phyloP scores from a whole-genome alignment of 2,113 vertebrate species.

The Anguilla japonica region DNA sequence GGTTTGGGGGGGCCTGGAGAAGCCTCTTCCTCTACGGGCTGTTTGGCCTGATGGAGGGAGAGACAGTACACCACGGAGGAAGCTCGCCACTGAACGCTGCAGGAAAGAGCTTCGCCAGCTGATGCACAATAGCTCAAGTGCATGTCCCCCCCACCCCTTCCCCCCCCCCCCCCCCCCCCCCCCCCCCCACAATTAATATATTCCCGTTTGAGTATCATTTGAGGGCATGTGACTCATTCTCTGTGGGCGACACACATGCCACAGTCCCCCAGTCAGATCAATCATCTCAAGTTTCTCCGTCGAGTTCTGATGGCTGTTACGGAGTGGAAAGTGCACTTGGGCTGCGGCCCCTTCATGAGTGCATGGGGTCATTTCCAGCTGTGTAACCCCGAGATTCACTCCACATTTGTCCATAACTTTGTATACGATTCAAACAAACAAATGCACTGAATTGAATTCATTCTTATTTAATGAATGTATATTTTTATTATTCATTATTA shows the following conservation, averaged over 20 bases:
- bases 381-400: background rate
- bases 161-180: background rate
- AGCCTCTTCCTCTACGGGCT: too few species aligned
- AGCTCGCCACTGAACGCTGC: background rate
- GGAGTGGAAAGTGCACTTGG: background rate
- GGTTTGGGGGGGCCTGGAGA: too few species aligned
- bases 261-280: background rate
- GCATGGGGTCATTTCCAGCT: background rate
- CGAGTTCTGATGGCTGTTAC: background rate
- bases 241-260: background rate
- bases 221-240: background rate
- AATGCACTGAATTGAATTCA: too few species aligned
- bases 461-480: too few species aligned
- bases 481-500: too few species aligned
- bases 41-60: background rate
- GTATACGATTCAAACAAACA: too few species aligned
- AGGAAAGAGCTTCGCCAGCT: too few species aligned
- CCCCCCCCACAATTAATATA: background rate
- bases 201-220: background rate
- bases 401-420: too few species aligned
- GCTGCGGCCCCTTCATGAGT: background rate
- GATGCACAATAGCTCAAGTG: background rate
- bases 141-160: background rate
- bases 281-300: background rate
- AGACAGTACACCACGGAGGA: background rate